A percentile compares a stretch with the other conserved stretches of the same genome.
Evolutionary conservation across 2,888 invertebrate genomes (phyloP).

Genomic region (Lasioglossum morio): DNA sequence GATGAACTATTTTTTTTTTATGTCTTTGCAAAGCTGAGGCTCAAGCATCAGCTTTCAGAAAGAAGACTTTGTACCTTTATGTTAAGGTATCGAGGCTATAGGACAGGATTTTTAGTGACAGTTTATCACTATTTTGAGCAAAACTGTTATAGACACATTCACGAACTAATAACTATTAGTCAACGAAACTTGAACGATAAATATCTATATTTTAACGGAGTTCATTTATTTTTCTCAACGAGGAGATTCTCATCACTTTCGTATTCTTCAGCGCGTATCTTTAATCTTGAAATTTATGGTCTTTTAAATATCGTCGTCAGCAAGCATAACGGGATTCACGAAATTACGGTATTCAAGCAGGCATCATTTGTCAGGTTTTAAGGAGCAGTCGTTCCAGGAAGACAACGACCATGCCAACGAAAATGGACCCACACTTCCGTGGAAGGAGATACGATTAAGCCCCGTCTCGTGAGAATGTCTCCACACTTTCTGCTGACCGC

Average conservation of each 20-base stretch:
- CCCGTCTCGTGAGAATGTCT: slow-evolving; percentile 48
- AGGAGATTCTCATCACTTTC: background rate
- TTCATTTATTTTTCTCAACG: background rate
- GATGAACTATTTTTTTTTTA: slow-evolving; percentile 55
- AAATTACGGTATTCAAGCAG: background rate
- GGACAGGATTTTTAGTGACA: background rate
- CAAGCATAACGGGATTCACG: slow-evolving; percentile 6
- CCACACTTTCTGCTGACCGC: slow-evolving; percentile 65
- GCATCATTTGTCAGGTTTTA: slow-evolving; percentile 57
- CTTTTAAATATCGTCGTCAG: background rate
- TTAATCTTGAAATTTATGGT: background rate
- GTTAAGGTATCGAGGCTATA: background rate
- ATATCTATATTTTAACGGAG: background rate
- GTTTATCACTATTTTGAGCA: background rate
- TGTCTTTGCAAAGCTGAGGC: background rate
- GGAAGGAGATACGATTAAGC: slow-evolving; percentile 63
- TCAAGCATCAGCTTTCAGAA: background rate
- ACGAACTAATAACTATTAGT: background rate
- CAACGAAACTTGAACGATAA: background rate
- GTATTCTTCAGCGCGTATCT: background rate
- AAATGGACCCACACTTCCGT: slow-evolving; percentile 30
- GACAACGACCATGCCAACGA: slow-evolving; percentile 23
- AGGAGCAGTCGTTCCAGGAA: slow-evolving; percentile 44
- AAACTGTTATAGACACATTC: background rate
- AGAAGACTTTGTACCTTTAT: background rate